These are phyloP conservation scores for Lagodon rhomboides DNA, from an alignment of 2,797 vertebrate species.

Conservation along the genomic window DNA sequence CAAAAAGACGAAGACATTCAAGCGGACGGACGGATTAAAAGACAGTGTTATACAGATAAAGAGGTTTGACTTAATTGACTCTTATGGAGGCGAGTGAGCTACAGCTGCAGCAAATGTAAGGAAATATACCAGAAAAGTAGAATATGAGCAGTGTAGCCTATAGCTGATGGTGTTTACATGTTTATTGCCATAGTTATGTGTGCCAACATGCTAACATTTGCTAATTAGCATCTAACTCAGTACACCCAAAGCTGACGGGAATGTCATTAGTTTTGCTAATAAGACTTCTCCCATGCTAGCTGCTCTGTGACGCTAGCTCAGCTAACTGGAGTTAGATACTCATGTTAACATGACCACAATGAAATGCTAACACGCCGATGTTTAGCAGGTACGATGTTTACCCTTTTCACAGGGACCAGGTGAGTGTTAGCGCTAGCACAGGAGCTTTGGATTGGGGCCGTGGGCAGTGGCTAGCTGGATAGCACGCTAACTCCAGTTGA, in stretches of 20 bases:
- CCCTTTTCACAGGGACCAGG: no score
- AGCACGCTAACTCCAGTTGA: no score
- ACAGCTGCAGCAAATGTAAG: not conserved
- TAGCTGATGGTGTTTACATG: not conserved
- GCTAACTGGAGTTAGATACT: no score
- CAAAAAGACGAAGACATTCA: not conserved
- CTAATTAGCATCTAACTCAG: not conserved
- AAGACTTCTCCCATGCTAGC: no score
- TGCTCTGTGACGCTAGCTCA: no score
- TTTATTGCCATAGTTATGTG: not conserved
- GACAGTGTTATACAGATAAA: not conserved
- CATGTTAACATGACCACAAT: no score
- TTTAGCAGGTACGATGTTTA: no score
- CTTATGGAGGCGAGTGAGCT: not conserved
- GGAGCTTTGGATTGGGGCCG: no score
- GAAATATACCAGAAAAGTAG: fast-evolving
- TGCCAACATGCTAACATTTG: not conserved
- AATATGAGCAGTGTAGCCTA: not conserved
- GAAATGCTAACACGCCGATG: no score
- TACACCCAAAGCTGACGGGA: not conserved
- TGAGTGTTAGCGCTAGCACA: no score
- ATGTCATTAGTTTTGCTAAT: not conserved
- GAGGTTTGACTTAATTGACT: not conserved
- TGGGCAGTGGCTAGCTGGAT: no score
- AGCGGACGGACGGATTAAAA: no score